phyloP scores from a whole-genome alignment of 2,888 invertebrate species.

The Phengaris alcon region DNA sequence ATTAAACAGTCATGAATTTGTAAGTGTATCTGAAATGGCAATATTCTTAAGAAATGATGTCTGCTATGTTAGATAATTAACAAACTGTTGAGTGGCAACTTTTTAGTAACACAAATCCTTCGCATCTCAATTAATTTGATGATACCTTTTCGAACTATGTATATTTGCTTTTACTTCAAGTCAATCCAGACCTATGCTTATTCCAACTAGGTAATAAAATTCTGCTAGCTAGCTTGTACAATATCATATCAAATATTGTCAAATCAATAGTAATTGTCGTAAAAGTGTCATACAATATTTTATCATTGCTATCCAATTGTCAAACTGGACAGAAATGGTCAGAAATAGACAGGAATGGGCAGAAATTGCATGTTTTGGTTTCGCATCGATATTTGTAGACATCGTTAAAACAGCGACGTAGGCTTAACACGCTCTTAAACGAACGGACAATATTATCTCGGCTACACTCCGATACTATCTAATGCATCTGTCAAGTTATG shows the following conservation, averaged over 20 bases:
- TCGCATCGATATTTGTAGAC: constrained; percentile 17
- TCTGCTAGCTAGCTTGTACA: neutral
- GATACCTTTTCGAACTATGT: too few relatives aligned
- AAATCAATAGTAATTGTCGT: constrained; percentile 18
- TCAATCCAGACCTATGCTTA: neutral
- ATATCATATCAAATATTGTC: neutral
- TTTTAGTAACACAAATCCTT: too few relatives aligned
- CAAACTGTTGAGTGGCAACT: too few relatives aligned
- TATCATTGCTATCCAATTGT: constrained; percentile 14
- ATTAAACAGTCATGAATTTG: neutral
- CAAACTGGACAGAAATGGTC: neutral
- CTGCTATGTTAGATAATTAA: too few relatives aligned
- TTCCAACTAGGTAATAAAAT: neutral
- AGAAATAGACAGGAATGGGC: constrained; percentile 3
- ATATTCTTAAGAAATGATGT: neutral
- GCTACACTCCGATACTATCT: constrained; percentile 46
- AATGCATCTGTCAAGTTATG: constrained; percentile 47
- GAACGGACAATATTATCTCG: constrained; percentile 46
- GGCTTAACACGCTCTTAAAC: constrained; percentile 32
- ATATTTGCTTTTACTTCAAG: too few relatives aligned
- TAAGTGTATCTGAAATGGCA: neutral
- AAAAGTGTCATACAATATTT: neutral
- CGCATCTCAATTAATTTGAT: too few relatives aligned
- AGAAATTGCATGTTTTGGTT: constrained; percentile 8
- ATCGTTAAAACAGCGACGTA: constrained; percentile 13